A percentile compares a stretch with the other conserved stretches of the same genome.
Evolutionary conservation across 92 coral and sea anemone species (phyloP).

Genomic region (Siderastrea siderea): DNA sequence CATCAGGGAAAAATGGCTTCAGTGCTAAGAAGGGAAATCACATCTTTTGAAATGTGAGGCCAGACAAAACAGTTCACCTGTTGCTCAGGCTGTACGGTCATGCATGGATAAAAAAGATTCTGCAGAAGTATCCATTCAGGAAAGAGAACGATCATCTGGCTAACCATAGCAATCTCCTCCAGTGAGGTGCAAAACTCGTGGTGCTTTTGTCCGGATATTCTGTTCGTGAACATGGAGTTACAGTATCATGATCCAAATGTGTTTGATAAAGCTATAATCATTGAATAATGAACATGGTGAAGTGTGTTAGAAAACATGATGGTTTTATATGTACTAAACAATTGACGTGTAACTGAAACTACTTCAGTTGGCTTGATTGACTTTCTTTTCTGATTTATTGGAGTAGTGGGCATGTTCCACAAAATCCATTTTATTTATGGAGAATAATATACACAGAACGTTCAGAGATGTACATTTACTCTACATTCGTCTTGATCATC

Average conservation of each 20-base stretch:
- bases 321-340: background rate
- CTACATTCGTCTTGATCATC: background rate
- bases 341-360: background rate
- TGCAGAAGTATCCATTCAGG: background rate
- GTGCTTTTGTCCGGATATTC: background rate
- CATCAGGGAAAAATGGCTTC: slow-evolving; percentile 58
- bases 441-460: too few relatives aligned
- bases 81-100: too few relatives aligned
- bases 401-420: background rate
- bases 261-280: too few relatives aligned
- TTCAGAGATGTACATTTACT: background rate
- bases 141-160: background rate
- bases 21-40: slow-evolving; percentile 18
- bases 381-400: background rate
- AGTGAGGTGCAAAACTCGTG: background rate
- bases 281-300: background rate
- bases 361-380: background rate
- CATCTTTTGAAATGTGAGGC: slow-evolving; percentile 1
- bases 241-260: too few relatives aligned
- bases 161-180: too few relatives aligned
- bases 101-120: background rate
- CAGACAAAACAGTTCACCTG: background rate
- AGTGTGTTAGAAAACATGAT: background rate
- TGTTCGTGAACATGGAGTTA: too few relatives aligned
- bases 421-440: background rate